Evolutionary conservation across 2,797 vertebrate genomes (phyloP).

Genomic region (Columba guinea): DNA sequence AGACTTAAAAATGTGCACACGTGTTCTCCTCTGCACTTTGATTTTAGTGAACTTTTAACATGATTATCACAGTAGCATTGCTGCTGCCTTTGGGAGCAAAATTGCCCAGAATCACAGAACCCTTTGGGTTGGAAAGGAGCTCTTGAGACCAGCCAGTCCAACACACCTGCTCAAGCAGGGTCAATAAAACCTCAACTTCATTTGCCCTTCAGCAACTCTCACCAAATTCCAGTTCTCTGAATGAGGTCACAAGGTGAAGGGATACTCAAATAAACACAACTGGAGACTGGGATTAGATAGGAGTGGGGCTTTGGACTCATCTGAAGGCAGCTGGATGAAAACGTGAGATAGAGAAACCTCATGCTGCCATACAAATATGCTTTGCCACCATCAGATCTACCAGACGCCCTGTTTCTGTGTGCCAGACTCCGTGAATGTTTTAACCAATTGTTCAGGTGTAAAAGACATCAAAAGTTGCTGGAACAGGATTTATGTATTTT

Average conservation of each 20-base stretch:
- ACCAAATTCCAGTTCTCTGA: background rate
- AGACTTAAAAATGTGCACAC: background rate
- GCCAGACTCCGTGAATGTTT: background rate
- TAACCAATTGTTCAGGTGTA: background rate
- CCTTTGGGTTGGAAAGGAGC: background rate
- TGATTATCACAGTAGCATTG: background rate
- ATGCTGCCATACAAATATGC: background rate
- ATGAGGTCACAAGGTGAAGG: background rate
- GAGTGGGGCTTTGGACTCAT: background rate
- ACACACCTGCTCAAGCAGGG: background rate
- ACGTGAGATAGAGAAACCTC: background rate
- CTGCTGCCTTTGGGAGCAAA: background rate
- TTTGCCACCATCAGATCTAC: background rate
- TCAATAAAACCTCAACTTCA: background rate
- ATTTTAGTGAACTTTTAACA: background rate
- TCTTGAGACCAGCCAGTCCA: background rate
- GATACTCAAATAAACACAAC: background rate
- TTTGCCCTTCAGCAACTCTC: background rate
- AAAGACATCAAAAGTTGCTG: background rate
- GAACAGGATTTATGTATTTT: background rate
- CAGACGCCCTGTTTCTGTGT: background rate
- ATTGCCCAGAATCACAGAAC: background rate
- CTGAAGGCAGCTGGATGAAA: background rate
- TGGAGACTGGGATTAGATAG: background rate
- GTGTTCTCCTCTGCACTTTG: background rate